Evolutionary conservation across 2,113 vertebrate genomes (phyloP).

Genomic region (Oreochromis spilurus): DNA sequence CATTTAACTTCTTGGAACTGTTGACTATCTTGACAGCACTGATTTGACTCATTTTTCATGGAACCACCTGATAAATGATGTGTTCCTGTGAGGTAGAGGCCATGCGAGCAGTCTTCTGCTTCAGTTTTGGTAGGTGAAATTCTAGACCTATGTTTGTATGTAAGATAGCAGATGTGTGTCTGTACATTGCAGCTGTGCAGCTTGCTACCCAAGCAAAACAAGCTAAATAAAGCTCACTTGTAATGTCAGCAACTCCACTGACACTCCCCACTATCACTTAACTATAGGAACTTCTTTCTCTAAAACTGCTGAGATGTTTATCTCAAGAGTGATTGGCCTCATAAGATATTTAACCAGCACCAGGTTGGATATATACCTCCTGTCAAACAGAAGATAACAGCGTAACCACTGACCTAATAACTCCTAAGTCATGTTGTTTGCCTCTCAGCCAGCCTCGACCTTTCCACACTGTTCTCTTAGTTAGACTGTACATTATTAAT

Average conservation of each 20-base stretch:
- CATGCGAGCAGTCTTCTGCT: not conserved
- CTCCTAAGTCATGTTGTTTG: constrained; percentile 20
- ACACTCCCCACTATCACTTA: not conserved
- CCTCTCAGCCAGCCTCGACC: constrained; percentile 46
- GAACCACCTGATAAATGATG: not conserved
- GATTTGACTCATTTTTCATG: not conserved
- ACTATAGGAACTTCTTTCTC: not conserved
- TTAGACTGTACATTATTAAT: constrained; percentile 49
- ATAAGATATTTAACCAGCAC: not conserved
- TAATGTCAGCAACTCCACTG: not conserved
- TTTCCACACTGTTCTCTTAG: constrained; percentile 45
- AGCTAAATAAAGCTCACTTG: not conserved
- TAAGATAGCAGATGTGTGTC: not conserved
- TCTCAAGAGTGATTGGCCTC: not conserved
- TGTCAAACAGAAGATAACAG: not conserved
- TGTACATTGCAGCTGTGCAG: not conserved
- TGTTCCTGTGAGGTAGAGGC: not conserved
- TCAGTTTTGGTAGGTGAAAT: not conserved
- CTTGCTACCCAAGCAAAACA: not conserved
- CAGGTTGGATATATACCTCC: not conserved
- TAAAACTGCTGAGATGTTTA: not conserved
- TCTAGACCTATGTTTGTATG: not conserved
- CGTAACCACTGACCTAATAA: constrained; percentile 30
- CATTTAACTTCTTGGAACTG: not conserved
- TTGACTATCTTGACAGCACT: not conserved